Evolutionary conservation across 2,797 vertebrate genomes (phyloP), one percentile per base, ranked within the genome.

Genomic region (Chelon labrosus): DNA sequence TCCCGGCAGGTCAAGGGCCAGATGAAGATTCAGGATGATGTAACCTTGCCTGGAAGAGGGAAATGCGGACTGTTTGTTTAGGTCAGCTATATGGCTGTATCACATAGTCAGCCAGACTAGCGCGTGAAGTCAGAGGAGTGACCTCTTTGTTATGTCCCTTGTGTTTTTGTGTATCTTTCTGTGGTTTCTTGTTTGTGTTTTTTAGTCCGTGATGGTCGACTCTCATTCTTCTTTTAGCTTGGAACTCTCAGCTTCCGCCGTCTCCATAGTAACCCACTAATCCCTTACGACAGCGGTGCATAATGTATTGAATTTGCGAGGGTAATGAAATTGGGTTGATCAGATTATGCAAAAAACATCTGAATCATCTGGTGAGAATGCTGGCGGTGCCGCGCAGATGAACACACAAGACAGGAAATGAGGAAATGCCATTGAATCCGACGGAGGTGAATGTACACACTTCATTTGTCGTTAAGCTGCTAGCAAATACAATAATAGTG

Each of bases 301-400:
- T 77, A 80, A 84, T 84, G 74, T 86, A 94, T 95, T 88, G 71
- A 88, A 90, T 94, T 94, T 91, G 80, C 71, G 55, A 79, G 58
- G 73, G 35, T 94, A 94, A 95, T 94, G 88, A 86, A 87, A 93
- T 95, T 92, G 84, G 27, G 65, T 66, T 92, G 89, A 95, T 95
- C 85, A 79, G 83, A 93, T 95, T 93, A 93, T 91, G 88, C 77
- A 86, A 88, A 89, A 82, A 71, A 65, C 70, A 58, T 85, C 79
- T 85, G 90, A 94, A 91, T 94, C 82, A 88, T 91, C 84, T 68
- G 80, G 65, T 38, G 49, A 79, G 81, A 77, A 78, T 61, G 85
- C 83, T 86, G 85, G 86, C 44, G 7, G 62, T 50, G 73, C 41
- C 63, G 50, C 20, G 20, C 47, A 71, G 65, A 82, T 53, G 66